Conservation (phyloP, 2,797 vertebrate genomes). For the Meda fulgida region DNA sequence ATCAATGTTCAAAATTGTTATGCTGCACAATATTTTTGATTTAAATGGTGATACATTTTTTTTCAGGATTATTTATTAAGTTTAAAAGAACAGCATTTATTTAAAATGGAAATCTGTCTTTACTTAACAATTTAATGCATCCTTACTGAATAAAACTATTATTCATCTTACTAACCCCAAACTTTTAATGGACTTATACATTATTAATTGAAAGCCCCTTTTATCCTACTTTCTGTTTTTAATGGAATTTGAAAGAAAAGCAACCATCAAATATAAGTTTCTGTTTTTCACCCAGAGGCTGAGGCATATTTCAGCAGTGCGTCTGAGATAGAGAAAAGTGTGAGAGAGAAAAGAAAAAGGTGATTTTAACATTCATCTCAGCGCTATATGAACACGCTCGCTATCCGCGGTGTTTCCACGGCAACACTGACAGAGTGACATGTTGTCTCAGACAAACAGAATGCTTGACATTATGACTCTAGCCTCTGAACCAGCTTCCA, state of each 20-base stretch:
- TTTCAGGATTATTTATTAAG: not conserved
- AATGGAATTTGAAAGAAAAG: not conserved
- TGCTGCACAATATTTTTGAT: no score
- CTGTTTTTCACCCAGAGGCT: conserved; percentile 14
- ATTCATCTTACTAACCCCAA: not conserved
- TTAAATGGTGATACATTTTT: no score
- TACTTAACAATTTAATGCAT: not conserved
- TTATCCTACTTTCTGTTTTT: not conserved
- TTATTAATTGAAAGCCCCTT: no score
- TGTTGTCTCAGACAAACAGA: conserved; percentile 38
- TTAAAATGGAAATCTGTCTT: not conserved
- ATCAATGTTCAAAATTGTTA: no score
- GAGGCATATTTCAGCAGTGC: conserved; percentile 9
- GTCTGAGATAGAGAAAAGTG: conserved; percentile 24
- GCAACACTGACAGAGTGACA: conserved; percentile 51
- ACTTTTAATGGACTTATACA: not conserved
- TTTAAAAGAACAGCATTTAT: not conserved
- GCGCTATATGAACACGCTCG: conserved; percentile 38
- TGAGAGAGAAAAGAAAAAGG: not conserved
- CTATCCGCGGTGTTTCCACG: conserved; percentile 58
- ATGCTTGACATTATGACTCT: conserved; percentile 50
- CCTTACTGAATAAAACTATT: no score
- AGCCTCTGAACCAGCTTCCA: conserved; percentile 10
- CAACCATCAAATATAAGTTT: not conserved
- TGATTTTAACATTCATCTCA: conserved; percentile 27